phyloP scores from a whole-genome alignment of 2,888 invertebrate species.

The Drosophila sordidapex region DNA sequence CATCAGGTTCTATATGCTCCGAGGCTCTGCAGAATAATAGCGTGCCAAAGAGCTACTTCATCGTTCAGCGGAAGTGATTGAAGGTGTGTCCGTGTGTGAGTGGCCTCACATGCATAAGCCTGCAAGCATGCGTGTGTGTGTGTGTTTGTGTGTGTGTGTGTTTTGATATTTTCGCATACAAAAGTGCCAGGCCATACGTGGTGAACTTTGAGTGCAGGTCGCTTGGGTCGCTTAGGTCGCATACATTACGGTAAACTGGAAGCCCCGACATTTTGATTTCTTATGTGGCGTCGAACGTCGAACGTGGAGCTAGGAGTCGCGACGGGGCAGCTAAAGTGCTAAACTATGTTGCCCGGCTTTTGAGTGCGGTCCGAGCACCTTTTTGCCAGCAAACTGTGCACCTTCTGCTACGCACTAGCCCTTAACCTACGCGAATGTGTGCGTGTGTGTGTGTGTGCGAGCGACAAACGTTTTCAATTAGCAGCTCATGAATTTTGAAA shows the following conservation, averaged over 20 bases:
- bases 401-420: constrained; percentile 63
- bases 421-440: constrained; percentile 2
- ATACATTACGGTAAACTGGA: constrained; percentile 42
- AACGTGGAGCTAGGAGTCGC: constrained; percentile 48
- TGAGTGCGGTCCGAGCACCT: constrained; percentile 73
- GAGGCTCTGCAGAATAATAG: constrained; percentile 79
- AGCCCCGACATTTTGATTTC: constrained; percentile 66
- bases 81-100: constrained; percentile 72
- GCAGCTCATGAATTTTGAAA: constrained; percentile 83
- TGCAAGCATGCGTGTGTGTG: constrained; percentile 14
- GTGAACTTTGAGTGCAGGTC: constrained; percentile 79
- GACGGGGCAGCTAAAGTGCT: constrained; percentile 75
- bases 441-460: constrained; percentile 16
- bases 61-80: constrained; percentile 84
- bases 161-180: constrained; percentile 70
- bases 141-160: constrained; percentile 36
- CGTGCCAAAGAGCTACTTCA: constrained; percentile 84
- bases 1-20: neutral
- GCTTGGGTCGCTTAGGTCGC: constrained; percentile 61
- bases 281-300: constrained; percentile 32
- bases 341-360: constrained; percentile 83
- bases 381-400: constrained; percentile 50
- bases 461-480: constrained; percentile 84
- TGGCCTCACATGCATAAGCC: constrained; percentile 16
- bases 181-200: constrained; percentile 58